Conservation (phyloP, 2,797 vertebrate species). For the Pristis pectinata region DNA sequence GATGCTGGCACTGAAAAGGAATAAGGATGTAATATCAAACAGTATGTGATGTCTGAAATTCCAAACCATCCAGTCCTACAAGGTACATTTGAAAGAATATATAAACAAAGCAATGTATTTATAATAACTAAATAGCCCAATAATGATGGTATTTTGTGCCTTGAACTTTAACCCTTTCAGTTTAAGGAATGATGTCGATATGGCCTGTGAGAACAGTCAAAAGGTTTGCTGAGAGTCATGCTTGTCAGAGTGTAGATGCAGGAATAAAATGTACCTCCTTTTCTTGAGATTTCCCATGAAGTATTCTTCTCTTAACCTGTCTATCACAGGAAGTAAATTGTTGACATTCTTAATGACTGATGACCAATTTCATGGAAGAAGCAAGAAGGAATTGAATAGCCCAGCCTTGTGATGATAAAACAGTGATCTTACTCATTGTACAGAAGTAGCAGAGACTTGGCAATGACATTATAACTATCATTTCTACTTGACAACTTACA, state of each 20-base stretch:
- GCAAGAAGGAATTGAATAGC: not conserved
- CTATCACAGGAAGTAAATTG: not conserved
- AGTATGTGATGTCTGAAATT: not conserved
- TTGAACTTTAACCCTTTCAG: not conserved
- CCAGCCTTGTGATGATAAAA: not conserved
- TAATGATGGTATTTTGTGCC: not conserved
- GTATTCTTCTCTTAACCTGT: not conserved
- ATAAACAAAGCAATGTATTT: not conserved
- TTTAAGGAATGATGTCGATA: not conserved
- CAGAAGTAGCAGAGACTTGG: too few species aligned
- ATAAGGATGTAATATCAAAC: not conserved
- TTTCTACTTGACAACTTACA: not conserved
- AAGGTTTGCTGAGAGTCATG: not conserved
- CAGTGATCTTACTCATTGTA: not conserved
- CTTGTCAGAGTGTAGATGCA: not conserved
- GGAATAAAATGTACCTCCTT: not conserved
- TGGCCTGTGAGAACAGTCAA: not conserved
- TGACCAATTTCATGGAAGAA: too few species aligned
- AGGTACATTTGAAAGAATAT: not conserved
- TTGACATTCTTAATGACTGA: not conserved
- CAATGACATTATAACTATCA: not conserved
- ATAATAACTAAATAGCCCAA: not conserved
- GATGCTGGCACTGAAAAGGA: not conserved
- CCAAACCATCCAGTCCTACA: not conserved
- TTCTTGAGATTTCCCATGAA: not conserved